Conservation (phyloP, 2,888 invertebrate species). For the Eulithis testata region DNA sequence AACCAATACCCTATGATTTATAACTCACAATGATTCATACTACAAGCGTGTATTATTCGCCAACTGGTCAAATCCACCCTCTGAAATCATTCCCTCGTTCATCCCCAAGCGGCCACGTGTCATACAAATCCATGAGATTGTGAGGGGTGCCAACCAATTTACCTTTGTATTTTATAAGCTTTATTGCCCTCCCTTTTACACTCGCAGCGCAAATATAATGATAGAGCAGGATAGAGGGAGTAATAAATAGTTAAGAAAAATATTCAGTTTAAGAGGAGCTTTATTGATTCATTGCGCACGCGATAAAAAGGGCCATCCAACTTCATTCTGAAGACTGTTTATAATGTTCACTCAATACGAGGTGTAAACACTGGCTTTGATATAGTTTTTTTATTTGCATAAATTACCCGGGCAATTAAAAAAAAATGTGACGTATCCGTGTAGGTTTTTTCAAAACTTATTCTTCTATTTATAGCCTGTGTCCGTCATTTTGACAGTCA, state of each 20-base stretch:
- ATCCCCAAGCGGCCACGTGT: constrained; percentile 71
- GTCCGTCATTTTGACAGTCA: no score
- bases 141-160: constrained; percentile 74
- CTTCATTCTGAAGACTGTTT: constrained; percentile 20
- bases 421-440: no score
- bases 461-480: no score
- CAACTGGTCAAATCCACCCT: constrained; percentile 41
- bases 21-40: constrained; percentile 22
- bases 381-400: no score
- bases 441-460: no score
- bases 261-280: constrained; percentile 39
- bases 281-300: constrained; percentile 26
- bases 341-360: constrained; percentile 1
- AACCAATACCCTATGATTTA: constrained; percentile 5
- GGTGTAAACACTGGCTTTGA: no score
- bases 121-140: constrained; percentile 65
- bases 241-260: constrained; percentile 53
- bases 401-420: no score
- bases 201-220: constrained; percentile 33
- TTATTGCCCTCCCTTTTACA: constrained; percentile 50
- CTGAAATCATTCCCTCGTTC: constrained; percentile 53
- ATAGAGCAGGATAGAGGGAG: constrained; percentile 42
- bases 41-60: constrained; percentile 27
- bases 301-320: constrained; percentile 14
- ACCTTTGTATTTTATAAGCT: constrained; percentile 66